phyloP scores from a whole-genome alignment of 2,888 invertebrate genomes.

The Leucoma salicis region DNA sequence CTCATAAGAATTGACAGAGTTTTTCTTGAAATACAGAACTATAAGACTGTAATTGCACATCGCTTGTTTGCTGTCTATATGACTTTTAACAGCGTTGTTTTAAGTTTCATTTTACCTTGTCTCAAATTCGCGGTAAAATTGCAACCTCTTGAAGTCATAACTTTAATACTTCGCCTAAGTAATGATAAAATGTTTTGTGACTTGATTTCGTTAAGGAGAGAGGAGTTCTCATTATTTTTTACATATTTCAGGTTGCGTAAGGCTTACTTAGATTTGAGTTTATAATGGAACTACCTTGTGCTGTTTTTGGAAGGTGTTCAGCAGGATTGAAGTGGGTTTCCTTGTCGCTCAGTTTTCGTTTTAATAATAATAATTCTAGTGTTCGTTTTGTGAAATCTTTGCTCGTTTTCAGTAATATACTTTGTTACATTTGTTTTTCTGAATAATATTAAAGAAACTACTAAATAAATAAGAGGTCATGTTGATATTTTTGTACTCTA shows the following conservation, averaged over 20 bases:
- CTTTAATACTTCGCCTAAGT: slow-evolving; percentile 43
- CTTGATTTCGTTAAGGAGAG: slow-evolving; percentile 42
- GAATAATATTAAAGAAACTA: neutral
- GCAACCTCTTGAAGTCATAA: slow-evolving; percentile 38
- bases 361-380: slow-evolving; percentile 33
- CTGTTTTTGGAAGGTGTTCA: slow-evolving; percentile 28
- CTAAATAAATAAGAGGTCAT: no score
- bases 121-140: slow-evolving; percentile 8
- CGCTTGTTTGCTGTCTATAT: slow-evolving; percentile 10
- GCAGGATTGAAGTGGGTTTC: slow-evolving; percentile 35
- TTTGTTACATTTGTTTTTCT: neutral
- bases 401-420: slow-evolving; percentile 12
- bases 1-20: slow-evolving; percentile 35
- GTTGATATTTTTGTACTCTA: no score
- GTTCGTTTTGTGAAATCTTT: slow-evolving; percentile 14
- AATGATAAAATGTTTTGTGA: slow-evolving; percentile 47
- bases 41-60: slow-evolving; percentile 23
- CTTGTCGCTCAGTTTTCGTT: slow-evolving; percentile 31
- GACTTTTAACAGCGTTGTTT: neutral
- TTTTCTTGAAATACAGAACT: slow-evolving; percentile 27
- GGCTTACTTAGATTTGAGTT: slow-evolving; percentile 32
- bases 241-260: slow-evolving; percentile 32
- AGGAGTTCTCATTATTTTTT: slow-evolving; percentile 44
- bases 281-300: slow-evolving; percentile 38
- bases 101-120: slow-evolving; percentile 24